Evolutionary conservation across 2,888 invertebrate species (phyloP), one percentile per base, ranked within the genome.

Genomic region (Agrotis exclamationis): DNA sequence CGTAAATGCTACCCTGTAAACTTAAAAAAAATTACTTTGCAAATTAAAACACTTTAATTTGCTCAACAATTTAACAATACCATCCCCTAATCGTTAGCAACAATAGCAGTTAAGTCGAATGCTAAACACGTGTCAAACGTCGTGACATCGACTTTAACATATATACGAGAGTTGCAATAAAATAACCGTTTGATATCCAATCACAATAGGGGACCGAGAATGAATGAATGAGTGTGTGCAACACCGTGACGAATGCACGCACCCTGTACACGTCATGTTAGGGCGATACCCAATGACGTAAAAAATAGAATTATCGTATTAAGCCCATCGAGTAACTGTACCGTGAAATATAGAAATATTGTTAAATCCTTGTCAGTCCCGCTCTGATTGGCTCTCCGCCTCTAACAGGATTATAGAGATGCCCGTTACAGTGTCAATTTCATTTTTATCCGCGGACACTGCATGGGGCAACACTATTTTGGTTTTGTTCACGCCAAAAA

Each of bases 71-170:
- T 85, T 84, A 82, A 81, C 83, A 81, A 84, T 82, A 74, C 72
- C 73, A 82, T 90, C 92, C 94, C 95, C 92, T 91, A 91, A 92
- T 90, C 89, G 88, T 89, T 90, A 87, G 77, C 86, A 88, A 95
- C 95, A 95, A 95, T 90, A 86, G 92, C 88, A 91, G 89, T 93
- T 93, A 93, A 94, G 92, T 93, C 91, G 92, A 90, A 93, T 92
- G 90, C 93, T 94, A 94, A 95, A 94, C 95, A 95, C 95, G 95
- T 94, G 96, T 95, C 96, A 94, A 93, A 91, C 89, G 88, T 90
- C 89, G 89, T 90, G 92, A 94, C 95, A 92, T 93, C 88, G 89
- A 91, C 88, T 93, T 90, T 90, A 90, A 91, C 89, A 89, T 92
- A 89, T 91, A 88, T 92, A 93, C 89, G 92, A 89, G 89, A 93